Conservation (phyloP, 92 coral and sea anemone species). For the Zoanthus gigantus region DNA sequence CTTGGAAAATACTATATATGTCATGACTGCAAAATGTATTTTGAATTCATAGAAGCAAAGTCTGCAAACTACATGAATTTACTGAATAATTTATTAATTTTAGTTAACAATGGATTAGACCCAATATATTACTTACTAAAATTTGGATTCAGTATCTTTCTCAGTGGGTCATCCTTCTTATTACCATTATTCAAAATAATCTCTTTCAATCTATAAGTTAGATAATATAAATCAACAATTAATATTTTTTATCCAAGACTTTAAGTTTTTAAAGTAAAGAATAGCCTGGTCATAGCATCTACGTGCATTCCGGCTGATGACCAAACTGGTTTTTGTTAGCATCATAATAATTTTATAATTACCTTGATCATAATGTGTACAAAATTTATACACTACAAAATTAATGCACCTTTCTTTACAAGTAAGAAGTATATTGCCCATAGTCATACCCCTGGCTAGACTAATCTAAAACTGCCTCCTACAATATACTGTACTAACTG, state of each 20-base stretch:
- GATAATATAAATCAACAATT: background rate
- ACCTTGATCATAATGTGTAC: background rate
- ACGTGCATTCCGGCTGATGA: background rate
- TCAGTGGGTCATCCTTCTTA: slow-evolving; percentile 83
- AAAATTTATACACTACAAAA: no score
- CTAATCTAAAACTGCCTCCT: no score
- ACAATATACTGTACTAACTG: no score
- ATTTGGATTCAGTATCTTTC: slow-evolving; percentile 91
- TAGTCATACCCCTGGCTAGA: no score
- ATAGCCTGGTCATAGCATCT: background rate
- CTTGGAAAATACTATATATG: no score
- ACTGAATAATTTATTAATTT: background rate
- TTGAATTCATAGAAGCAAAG: no score
- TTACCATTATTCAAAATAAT: slow-evolving; percentile 56
- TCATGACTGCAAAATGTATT: no score
- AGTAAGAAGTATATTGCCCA: no score
- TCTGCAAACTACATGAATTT: no score
- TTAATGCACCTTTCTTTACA: no score
- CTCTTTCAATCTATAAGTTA: slow-evolving; percentile 70
- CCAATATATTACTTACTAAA: slow-evolving; percentile 67
- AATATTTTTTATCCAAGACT: slow-evolving; percentile 3
- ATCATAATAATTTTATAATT: background rate
- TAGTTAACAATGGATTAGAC: background rate
- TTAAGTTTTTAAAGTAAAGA: background rate
- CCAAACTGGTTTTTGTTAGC: background rate